Evolutionary conservation across 23 tunicate genomes (phyloP), one percentile per base, ranked within the genome.

Genomic region (Phallusia fumigata): DNA sequence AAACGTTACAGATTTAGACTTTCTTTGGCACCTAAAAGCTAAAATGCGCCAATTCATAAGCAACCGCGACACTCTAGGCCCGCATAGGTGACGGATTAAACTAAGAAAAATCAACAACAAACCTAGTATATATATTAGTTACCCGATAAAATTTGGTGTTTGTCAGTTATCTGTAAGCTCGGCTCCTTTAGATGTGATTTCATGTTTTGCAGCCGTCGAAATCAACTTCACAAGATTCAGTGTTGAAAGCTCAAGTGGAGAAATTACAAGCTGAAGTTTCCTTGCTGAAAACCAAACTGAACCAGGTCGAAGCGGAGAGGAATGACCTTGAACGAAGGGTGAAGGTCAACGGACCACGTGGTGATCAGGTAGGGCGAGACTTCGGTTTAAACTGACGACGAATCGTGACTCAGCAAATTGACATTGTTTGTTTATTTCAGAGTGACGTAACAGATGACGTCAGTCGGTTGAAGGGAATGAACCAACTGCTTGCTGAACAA

Each of bases 131-230:
- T n/a, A n/a, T n/a, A n/a, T n/a, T n/a, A n/a, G n/a, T n/a, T n/a
- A n/a, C n/a, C n/a, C n/a, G n/a, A n/a, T n/a, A n/a, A n/a, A 16
- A 58, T 1, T 13, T 58, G 69, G 69, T 58, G 8, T 21, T 58
- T 6, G 69, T 13, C 28, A 1, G 28, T 1, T 13, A 5, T 22
- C 8, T 6, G 3, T 21, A 58, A 58, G 16, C 28, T 6, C 13
- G 13, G 16, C 8, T 58, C 3, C 28, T 58, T 24, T 24, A 3
- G 6, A 79, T 40, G 47, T 40, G 8, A 3, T 40, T 13, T 31
- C 8, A 12, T 35, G 31, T 12, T 47, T 89, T 73, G 30, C 69
- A 92, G 97, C 97, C 97, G 22, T 83, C 97, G 5, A 92, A 92
- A 76, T 65, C 88, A 0, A 44, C 47, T 0, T 30, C 88, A 58